Percentiles rank a stretch among this genome's conserved stretches.
These are phyloP conservation scores for Pycnonotus jocosus DNA, from an alignment of 2,113 vertebrate genomes.

Conservation along the genomic window DNA sequence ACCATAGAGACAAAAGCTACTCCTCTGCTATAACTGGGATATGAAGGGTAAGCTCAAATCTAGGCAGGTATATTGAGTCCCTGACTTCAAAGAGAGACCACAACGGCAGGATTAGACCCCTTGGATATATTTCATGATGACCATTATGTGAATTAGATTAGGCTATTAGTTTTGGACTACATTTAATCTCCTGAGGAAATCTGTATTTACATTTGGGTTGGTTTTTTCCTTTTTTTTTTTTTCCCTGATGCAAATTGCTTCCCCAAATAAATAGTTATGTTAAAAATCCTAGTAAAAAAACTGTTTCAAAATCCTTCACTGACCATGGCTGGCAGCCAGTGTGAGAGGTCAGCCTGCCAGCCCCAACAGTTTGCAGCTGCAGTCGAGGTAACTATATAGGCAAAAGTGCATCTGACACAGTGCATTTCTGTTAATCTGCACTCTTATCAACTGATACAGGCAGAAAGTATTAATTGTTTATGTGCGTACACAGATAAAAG, in stretches of 20 bases:
- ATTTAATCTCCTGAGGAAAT: conserved; percentile 38
- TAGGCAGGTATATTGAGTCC: neutral
- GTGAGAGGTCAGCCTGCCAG: conserved; percentile 34
- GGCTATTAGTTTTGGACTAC: conserved; percentile 39
- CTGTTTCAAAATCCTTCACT: neutral
- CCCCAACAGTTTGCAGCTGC: neutral
- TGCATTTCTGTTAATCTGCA: neutral
- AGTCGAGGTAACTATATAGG: neutral
- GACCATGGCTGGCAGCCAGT: neutral
- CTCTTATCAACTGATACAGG: neutral
- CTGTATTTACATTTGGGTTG: conserved; percentile 15
- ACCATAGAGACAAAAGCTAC: neutral
- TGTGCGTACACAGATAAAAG: neutral
- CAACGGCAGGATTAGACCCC: neutral
- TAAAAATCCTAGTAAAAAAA: conserved; percentile 30
- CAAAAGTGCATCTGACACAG: neutral
- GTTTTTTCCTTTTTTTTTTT: neutral
- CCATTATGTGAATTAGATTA: conserved; percentile 35
- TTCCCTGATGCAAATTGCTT: neutral
- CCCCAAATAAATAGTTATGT: conserved; percentile 32
- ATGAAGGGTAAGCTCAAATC: neutral
- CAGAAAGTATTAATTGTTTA: neutral
- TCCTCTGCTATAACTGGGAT: neutral
- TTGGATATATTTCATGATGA: neutral
- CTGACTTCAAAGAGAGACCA: neutral